These are phyloP conservation scores for Sitobion miscanthi DNA, from an alignment of 1,140 invertebrate species.

Conservation along the genomic window DNA sequence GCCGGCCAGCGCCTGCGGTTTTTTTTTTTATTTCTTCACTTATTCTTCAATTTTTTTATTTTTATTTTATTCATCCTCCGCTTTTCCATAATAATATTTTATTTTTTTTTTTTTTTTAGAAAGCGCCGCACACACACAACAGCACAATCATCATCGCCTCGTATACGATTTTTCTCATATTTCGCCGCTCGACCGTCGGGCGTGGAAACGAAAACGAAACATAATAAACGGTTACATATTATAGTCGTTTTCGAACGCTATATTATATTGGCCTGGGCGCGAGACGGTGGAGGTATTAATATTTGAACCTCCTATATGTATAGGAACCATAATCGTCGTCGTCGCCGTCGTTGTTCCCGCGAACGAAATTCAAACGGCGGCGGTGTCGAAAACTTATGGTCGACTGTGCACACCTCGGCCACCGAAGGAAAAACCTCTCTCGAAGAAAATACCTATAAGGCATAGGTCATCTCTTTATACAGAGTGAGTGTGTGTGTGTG, in stretches of 20 bases:
- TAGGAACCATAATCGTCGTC: not conserved
- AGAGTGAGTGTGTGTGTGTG: not conserved
- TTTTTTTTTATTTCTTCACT: slow-evolving; percentile 1
- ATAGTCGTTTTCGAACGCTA: not conserved
- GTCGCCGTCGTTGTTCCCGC: not conserved
- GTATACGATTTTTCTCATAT: not conserved
- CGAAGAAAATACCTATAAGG: not conserved
- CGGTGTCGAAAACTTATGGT: not conserved
- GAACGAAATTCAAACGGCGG: not conserved
- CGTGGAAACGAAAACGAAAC: slow-evolving; percentile 1
- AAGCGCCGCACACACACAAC: not conserved
- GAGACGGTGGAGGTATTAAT: not conserved
- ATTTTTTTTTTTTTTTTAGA: slow-evolving; percentile 29
- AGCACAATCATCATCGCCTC: not conserved
- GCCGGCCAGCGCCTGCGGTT: slow-evolving; percentile 49
- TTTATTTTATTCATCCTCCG: not conserved
- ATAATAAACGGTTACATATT: not conserved
- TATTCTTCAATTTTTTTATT: slow-evolving; percentile 36
- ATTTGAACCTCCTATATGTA: not conserved
- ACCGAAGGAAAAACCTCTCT: not conserved
- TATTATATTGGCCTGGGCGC: not conserved
- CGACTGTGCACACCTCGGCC: not conserved
- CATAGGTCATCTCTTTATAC: not conserved
- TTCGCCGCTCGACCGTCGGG: not conserved
- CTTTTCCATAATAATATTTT: not conserved